These are phyloP conservation scores for Andrena minutula DNA, from an alignment of 2,888 invertebrate genomes.

Conservation along the genomic window DNA sequence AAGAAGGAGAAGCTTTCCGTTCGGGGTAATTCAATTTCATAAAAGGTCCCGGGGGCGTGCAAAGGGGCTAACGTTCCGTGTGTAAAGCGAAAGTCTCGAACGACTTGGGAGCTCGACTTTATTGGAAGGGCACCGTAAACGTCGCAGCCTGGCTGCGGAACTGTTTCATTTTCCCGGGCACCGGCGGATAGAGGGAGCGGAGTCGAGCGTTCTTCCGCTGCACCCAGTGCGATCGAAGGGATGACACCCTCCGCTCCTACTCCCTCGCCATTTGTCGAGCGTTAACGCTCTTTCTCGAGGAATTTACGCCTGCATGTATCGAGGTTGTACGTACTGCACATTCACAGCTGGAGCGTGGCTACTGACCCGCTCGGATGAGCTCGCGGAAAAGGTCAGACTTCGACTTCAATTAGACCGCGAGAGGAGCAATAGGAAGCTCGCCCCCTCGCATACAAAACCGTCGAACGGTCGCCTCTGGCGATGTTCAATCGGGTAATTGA, in stretches of 20 bases:
- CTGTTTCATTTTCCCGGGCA: slow-evolving; percentile 34
- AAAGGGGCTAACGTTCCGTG: slow-evolving; percentile 30
- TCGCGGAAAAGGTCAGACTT: neutral
- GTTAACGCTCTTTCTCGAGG: slow-evolving; percentile 49
- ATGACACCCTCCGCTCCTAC: neutral
- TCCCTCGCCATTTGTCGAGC: slow-evolving; percentile 45
- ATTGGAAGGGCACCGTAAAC: slow-evolving; percentile 36
- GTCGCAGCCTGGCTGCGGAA: slow-evolving; percentile 20
- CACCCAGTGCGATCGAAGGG: slow-evolving; percentile 18
- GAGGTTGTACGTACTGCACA: neutral
- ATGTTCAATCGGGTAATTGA: neutral
- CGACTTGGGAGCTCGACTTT: slow-evolving; percentile 21
- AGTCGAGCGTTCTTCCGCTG: neutral
- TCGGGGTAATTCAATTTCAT: slow-evolving; percentile 51
- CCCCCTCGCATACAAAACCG: neutral
- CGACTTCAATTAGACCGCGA: neutral
- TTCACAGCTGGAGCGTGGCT: slow-evolving; percentile 6
- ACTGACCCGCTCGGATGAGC: neutral
- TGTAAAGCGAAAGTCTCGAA: slow-evolving; percentile 22
- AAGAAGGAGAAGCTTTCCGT: slow-evolving; percentile 20
- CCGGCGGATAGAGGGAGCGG: slow-evolving; percentile 13
- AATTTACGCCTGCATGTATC: slow-evolving; percentile 55
- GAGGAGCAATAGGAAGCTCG: neutral
- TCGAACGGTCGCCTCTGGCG: neutral
- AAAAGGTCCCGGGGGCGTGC: slow-evolving; percentile 30